Conservation (phyloP, 1,140 invertebrate species). For the Conus betulinus region DNA sequence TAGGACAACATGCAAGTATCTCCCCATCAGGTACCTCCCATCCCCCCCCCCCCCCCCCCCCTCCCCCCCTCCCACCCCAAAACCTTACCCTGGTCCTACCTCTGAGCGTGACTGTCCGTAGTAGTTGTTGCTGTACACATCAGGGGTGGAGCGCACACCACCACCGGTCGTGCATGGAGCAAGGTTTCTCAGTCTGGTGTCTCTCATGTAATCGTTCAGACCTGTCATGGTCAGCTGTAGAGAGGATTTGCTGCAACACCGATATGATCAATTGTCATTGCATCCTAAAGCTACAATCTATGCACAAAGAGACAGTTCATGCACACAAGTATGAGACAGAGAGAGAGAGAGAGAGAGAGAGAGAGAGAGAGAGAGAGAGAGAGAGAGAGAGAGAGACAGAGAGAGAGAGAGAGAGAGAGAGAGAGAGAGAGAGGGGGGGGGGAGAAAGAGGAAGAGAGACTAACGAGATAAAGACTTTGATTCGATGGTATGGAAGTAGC, state of each 20-base stretch:
- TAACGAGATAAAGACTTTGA: not conserved
- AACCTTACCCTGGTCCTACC: no score
- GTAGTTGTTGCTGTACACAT: not conserved
- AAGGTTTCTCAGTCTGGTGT: not conserved
- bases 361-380: no score
- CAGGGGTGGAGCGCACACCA: not conserved
- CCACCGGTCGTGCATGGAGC: slow-evolving; percentile 19
- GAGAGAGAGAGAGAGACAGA: not conserved
- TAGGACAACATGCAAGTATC: no score
- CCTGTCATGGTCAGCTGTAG: slow-evolving; percentile 5
- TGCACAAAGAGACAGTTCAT: no score
- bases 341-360: no score
- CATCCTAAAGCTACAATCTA: no score
- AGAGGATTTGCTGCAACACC: slow-evolving; percentile 29
- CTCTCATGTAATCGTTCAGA: slow-evolving; percentile 32
- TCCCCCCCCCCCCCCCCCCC: no score
- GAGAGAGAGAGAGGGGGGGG: not conserved
- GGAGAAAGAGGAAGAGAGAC: not conserved
- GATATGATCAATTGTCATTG: not conserved
- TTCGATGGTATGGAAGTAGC: no score
- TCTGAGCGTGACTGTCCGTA: no score
- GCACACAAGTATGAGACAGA: no score
- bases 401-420: not conserved
- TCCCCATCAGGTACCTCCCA: no score
- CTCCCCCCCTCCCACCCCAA: no score